Evolutionary conservation across 2,797 vertebrate genomes (phyloP), one percentile per base, ranked within the genome.

Genomic region (Xiphophorus birchmanni): DNA sequence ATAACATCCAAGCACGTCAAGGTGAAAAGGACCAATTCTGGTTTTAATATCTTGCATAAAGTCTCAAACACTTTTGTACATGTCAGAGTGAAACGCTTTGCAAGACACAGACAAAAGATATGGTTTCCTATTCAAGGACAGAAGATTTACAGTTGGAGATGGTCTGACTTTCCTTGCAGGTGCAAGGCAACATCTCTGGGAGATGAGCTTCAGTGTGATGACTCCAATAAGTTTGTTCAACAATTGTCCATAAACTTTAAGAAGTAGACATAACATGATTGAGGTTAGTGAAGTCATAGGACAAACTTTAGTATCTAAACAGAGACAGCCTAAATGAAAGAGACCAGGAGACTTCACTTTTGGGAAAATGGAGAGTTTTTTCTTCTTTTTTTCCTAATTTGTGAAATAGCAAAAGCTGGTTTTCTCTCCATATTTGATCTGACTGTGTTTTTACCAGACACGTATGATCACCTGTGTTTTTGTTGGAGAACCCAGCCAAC

Each of bases 361-460:
- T 65, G 77, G 81, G 65, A 48, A 91, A 87, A 76, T 83, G 6
- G 17, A 48, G 29, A 44, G 11, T 23, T 52, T 23, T 52, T 23
- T 23, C 2, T 52, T 8, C 6, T 2, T 26, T 71, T 9, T 87
- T 82, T 87, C 73, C 80, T 75, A 80, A 76, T 76, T 83, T 85
- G 86, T 90, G 81, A 92, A 92, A 84, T 40, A 73, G 45, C 44
- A 3, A 71, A 44, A 37, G 67, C 82, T 91, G 79, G 78, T 89
- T 88, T 90, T 73, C 50, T 18, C 37, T 81, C 87, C 83, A 77
- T 88, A 80, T 91, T 85, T 88, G 84, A 88, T 85, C 48, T 72
- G 26, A 81, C 58, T 79, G 77, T 65, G 15, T 81, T 82, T 79
- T 85, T 58, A 79, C 87, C 78, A 73, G 17, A 72, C 40, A 1